These are phyloP conservation scores for Aspiorhynchus laticeps DNA, from an alignment of 2,113 vertebrate genomes.

Conservation along the genomic window DNA sequence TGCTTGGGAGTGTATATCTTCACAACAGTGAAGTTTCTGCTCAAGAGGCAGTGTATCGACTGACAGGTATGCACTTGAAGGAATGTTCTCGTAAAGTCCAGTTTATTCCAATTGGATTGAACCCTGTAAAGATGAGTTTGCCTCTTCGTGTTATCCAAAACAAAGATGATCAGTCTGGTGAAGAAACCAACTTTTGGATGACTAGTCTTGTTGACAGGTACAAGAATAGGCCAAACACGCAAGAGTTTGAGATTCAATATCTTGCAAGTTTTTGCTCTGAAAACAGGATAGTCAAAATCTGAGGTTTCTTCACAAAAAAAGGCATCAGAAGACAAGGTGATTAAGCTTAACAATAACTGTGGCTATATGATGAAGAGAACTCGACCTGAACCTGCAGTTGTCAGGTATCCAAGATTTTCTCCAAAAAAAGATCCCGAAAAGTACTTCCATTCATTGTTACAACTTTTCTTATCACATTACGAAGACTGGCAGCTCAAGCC, in stretches of 20 bases:
- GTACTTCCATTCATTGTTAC: background rate
- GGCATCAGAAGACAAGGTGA: no score
- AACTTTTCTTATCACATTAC: slow-evolving; percentile 22
- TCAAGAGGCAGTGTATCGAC: no score
- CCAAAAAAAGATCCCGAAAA: slow-evolving; percentile 25
- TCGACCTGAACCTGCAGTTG: slow-evolving; percentile 20
- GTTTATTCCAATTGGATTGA: no score
- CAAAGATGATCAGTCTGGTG: background rate
- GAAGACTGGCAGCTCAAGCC: background rate
- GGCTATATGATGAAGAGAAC: no score
- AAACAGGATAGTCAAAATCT: no score
- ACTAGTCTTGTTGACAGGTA: slow-evolving; percentile 25
- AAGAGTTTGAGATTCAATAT: background rate
- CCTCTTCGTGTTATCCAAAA: slow-evolving; percentile 3
- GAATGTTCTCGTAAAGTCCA: no score
- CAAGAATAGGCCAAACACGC: background rate
- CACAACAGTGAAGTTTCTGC: no score
- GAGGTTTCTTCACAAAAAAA: no score
- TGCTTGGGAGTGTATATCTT: slow-evolving; percentile 32
- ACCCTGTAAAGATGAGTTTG: slow-evolving; percentile 26
- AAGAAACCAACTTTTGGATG: slow-evolving; percentile 29
- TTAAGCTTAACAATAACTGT: no score
- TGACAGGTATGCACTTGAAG: no score
- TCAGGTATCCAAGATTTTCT: slow-evolving; percentile 38
- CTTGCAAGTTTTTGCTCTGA: no score